Evolutionary conservation across 2,797 vertebrate species (phyloP).

Genomic region (Brachymystax lenok): DNA sequence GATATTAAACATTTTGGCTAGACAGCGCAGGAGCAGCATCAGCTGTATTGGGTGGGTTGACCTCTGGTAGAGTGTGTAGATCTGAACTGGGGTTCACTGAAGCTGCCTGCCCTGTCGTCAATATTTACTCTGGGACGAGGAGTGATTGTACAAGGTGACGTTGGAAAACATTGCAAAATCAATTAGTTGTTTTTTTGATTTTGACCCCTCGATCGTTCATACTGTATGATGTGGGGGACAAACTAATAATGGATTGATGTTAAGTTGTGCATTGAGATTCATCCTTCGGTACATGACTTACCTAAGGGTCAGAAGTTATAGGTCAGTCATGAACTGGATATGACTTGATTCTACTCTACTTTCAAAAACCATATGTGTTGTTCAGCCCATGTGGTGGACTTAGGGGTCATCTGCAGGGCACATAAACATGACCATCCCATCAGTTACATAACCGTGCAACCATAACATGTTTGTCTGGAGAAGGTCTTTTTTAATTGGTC

Average conservation of each 20-base stretch:
- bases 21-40: constrained; percentile 4
- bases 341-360: constrained; percentile 19
- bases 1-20: constrained; percentile 68
- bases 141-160: constrained; percentile 38
- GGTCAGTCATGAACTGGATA: constrained; percentile 23
- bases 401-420: not conserved
- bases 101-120: constrained; percentile 49
- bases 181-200: not conserved
- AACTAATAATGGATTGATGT: not conserved
- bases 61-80: constrained; percentile 60
- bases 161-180: not conserved
- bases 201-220: not conserved
- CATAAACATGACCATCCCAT: not conserved
- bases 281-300: not conserved
- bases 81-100: constrained; percentile 53
- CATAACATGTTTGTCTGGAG: constrained; percentile 70
- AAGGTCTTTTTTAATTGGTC: constrained; percentile 49
- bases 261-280: not conserved
- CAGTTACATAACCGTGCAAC: constrained; percentile 46
- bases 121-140: constrained; percentile 75
- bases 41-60: constrained; percentile 43
- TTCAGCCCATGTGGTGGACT: constrained; percentile 18
- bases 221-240: not conserved
- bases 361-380: constrained; percentile 34
- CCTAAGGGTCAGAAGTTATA: not conserved